Evolutionary conservation across 1,140 invertebrate species (phyloP).

Genomic region (Wiebesia pumilae): DNA sequence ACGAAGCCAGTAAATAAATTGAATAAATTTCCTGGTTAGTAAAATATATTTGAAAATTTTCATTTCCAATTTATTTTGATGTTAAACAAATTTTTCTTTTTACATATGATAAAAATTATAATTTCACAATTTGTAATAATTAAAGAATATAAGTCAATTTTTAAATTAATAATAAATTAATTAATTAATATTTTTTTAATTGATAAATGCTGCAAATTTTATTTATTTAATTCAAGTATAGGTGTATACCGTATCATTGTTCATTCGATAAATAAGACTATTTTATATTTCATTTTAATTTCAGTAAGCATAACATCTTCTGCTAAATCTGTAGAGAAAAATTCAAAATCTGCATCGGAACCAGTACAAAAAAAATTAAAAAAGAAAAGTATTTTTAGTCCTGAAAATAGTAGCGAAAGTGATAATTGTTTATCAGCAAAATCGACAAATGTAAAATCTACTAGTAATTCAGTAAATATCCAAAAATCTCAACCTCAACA

Average conservation of each 20-base stretch:
- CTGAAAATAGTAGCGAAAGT: slow-evolving; percentile 87
- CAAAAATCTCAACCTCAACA: slow-evolving; percentile 63
- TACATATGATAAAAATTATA: not conserved
- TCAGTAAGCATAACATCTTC: slow-evolving; percentile 55
- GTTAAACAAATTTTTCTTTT: too few relatives aligned
- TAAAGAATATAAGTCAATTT: not conserved
- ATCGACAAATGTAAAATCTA: slow-evolving; percentile 61
- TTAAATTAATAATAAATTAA: too few relatives aligned
- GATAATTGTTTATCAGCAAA: slow-evolving; percentile 72
- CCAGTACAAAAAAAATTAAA: slow-evolving; percentile 78
- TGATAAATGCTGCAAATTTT: too few relatives aligned
- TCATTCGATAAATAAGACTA: too few relatives aligned
- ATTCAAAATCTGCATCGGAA: slow-evolving; percentile 65
- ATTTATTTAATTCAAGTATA: too few relatives aligned
- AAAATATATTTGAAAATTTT: not conserved
- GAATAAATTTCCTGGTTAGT: slow-evolving; percentile 66
- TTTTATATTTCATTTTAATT: slow-evolving; percentile 43
- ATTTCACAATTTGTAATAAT: not conserved
- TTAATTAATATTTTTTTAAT: not conserved
- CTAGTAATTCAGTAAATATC: slow-evolving; percentile 60
- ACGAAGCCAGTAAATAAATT: slow-evolving; percentile 63
- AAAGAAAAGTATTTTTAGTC: slow-evolving; percentile 88
- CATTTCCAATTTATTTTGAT: too few relatives aligned
- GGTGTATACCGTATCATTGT: too few relatives aligned
- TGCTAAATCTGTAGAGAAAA: slow-evolving; percentile 66